phyloP scores from a whole-genome alignment of 1,140 invertebrate species.

The Drosophila ogumai region DNA sequence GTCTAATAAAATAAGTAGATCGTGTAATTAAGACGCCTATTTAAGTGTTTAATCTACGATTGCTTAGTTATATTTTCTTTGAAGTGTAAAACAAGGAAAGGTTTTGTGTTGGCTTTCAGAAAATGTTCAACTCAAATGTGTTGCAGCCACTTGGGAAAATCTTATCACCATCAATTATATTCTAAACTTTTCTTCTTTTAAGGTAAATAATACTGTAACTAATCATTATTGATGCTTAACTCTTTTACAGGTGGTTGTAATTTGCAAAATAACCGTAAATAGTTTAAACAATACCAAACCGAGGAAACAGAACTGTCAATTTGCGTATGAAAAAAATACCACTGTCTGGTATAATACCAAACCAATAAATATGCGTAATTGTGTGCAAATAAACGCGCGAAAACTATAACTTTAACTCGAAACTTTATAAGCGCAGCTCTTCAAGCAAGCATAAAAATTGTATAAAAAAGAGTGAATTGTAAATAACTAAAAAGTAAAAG shows the following conservation, averaged over 20 bases:
- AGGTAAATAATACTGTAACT: background rate
- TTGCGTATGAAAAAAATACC: constrained; percentile 9
- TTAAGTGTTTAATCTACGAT: background rate
- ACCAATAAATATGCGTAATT: constrained; percentile 7
- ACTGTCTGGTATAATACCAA: constrained; percentile 17
- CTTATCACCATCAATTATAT: background rate
- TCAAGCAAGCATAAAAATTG: background rate
- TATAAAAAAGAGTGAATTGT: background rate
- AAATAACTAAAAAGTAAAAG: background rate
- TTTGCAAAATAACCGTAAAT: constrained; percentile 11
- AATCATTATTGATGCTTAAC: background rate
- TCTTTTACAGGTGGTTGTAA: constrained; percentile 4
- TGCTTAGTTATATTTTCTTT: background rate
- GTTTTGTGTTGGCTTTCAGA: background rate
- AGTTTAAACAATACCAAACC: constrained; percentile 12
- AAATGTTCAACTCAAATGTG: background rate
- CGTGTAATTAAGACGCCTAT: background rate
- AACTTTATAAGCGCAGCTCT: background rate
- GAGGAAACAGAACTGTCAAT: constrained; percentile 16
- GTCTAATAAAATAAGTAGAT: background rate
- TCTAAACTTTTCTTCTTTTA: background rate
- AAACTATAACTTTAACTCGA: constrained; percentile 22
- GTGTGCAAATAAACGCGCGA: constrained; percentile 34
- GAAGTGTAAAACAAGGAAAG: too few species aligned
- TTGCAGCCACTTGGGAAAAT: background rate